Evolutionary conservation across 92 coral and sea anemone species (phyloP).

Genomic region (Porites evermanni): DNA sequence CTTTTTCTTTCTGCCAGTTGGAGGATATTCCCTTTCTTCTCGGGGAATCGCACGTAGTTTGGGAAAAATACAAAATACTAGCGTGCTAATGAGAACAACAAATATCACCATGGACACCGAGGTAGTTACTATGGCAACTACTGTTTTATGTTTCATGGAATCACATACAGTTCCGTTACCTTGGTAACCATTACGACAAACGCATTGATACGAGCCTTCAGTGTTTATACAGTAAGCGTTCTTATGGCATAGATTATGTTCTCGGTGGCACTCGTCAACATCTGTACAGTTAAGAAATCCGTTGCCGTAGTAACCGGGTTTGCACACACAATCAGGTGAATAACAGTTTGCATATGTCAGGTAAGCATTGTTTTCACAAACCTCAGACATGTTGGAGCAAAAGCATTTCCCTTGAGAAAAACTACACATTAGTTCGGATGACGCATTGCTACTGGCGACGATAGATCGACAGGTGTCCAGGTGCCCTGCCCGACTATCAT

Average conservation of each 20-base stretch:
- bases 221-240: constrained; percentile 40
- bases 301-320: constrained; percentile 8
- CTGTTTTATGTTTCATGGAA: constrained; percentile 13
- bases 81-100: not conserved
- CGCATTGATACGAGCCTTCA: constrained; percentile 40
- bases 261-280: constrained; percentile 33
- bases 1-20: not conserved
- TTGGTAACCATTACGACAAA: constrained; percentile 40
- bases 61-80: constrained; percentile 10
- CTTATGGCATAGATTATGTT: constrained; percentile 24
- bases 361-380: constrained; percentile 15
- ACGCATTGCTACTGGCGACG: not conserved
- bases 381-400: constrained; percentile 23
- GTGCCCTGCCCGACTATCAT: constrained; percentile 11
- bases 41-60: not conserved
- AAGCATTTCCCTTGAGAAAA: constrained; percentile 23
- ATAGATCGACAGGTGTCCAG: constrained; percentile 22
- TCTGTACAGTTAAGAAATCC: constrained; percentile 41
- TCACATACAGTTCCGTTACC: constrained; percentile 47
- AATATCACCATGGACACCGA: constrained; percentile 5
- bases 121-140: constrained; percentile 2
- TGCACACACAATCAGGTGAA: constrained; percentile 1
- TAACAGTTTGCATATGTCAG: not conserved
- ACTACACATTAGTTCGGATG: constrained; percentile 6
- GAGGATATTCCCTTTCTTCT: not conserved